These are phyloP conservation scores for Dendrolimus kikuchii DNA, from an alignment of 1,140 invertebrate genomes.

Conservation along the genomic window DNA sequence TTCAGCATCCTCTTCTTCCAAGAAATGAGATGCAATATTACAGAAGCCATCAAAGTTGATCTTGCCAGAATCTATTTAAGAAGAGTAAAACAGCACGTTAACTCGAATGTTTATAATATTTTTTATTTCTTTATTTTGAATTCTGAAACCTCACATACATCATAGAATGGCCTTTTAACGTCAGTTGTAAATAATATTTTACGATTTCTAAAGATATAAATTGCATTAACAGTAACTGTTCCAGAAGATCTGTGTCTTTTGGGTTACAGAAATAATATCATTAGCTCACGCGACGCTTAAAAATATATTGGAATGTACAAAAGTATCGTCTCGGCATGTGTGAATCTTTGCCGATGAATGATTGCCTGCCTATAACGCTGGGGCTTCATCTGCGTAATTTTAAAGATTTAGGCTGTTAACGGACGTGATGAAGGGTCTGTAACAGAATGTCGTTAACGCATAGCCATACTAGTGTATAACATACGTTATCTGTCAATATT, in stretches of 20 bases:
- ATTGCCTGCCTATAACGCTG: not conserved
- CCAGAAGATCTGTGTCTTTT: not conserved
- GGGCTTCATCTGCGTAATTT: too few relatives aligned
- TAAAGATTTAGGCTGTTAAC: too few relatives aligned
- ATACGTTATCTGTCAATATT: too few relatives aligned
- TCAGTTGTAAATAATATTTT: too few relatives aligned
- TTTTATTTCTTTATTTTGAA: not conserved
- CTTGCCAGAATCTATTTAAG: constrained; percentile 80
- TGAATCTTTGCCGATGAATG: constrained; percentile 10
- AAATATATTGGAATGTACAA: constrained; percentile 51
- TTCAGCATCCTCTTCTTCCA: constrained; percentile 92
- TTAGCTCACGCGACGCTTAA: constrained; percentile 40
- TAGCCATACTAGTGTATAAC: too few relatives aligned
- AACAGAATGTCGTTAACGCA: too few relatives aligned
- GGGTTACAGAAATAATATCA: constrained; percentile 44
- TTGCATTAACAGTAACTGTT: not conserved
- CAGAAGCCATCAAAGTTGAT: constrained; percentile 96
- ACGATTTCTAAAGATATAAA: too few relatives aligned
- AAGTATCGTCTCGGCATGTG: constrained; percentile 29
- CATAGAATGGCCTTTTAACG: too few relatives aligned
- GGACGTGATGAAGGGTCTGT: too few relatives aligned
- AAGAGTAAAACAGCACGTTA: constrained; percentile 2
- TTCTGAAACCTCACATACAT: too few relatives aligned
- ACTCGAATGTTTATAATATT: not conserved
- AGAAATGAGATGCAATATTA: constrained; percentile 90